phyloP scores from a whole-genome alignment of 2,113 vertebrate genomes.

The Aphelocoma coerulescens region DNA sequence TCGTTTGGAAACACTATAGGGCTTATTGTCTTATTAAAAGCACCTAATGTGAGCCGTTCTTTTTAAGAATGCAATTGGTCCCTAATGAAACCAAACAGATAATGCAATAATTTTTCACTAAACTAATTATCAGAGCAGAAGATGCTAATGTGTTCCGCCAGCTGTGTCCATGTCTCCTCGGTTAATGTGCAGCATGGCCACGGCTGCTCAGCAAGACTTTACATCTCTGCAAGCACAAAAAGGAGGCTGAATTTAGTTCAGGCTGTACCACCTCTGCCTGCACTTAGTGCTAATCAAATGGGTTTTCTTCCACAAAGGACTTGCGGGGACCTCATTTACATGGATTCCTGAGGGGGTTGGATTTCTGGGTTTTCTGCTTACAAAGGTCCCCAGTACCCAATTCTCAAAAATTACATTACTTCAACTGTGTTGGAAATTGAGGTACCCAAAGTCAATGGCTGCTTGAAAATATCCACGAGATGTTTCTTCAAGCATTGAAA shows the following conservation, averaged over 20 bases:
- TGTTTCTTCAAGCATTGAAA: not conserved
- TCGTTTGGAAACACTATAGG: not conserved
- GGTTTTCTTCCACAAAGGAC: not conserved
- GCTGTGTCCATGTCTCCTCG: constrained; percentile 13
- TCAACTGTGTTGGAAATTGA: not conserved
- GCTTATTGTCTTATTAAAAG: constrained; percentile 58
- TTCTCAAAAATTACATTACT: not conserved
- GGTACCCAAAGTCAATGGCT: not conserved
- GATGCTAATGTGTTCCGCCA: constrained; percentile 65
- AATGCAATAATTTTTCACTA: constrained; percentile 67
- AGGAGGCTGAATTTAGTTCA: not conserved
- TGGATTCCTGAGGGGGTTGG: not conserved
- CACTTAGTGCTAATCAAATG: not conserved
- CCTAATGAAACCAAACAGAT: constrained; percentile 67
- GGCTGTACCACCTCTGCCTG: not conserved
- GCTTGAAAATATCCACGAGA: not conserved
- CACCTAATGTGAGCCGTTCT: constrained; percentile 32
- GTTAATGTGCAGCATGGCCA: not conserved
- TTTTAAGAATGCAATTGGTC: constrained; percentile 37
- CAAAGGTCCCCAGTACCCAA: not conserved
- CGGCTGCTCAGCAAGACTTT: not conserved
- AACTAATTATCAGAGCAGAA: constrained; percentile 74
- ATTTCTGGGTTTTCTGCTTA: not conserved
- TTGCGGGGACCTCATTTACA: not conserved
- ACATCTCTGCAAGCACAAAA: not conserved